Evolutionary conservation across 2,888 invertebrate genomes (phyloP).

Genomic region (Andrena trimmerana): DNA sequence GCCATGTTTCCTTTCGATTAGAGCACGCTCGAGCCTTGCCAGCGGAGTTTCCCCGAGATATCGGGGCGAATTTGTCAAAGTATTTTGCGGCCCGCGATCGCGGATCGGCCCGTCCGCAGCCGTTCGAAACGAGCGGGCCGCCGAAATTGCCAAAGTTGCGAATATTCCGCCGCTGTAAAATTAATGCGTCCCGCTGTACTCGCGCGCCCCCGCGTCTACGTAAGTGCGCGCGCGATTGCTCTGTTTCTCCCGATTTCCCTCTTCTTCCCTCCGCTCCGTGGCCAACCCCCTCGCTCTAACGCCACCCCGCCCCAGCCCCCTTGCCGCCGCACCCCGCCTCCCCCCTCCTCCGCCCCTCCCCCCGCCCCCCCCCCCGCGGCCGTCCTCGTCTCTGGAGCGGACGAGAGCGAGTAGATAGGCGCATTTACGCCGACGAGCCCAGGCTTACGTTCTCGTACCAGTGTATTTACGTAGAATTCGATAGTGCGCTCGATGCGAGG

Average conservation of each 20-base stretch:
- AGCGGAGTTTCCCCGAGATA: constrained; percentile 69
- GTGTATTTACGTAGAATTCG: constrained; percentile 82
- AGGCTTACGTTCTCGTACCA: constrained; percentile 74
- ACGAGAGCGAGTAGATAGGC: constrained; percentile 48
- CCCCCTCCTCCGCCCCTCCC: not conserved
- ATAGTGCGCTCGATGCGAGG: constrained; percentile 79
- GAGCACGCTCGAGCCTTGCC: constrained; percentile 67
- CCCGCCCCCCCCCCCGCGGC: not conserved
- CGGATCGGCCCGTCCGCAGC: constrained; percentile 50
- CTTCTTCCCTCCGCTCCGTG: not conserved
- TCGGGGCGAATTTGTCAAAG: constrained; percentile 73
- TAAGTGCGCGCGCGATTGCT: constrained; percentile 44
- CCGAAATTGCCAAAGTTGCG: constrained; percentile 71
- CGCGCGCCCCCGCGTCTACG: constrained; percentile 42
- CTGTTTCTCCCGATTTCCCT: constrained; percentile 27
- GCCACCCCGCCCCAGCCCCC: not conserved
- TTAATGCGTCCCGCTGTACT: constrained; percentile 64
- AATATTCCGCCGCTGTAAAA: constrained; percentile 66
- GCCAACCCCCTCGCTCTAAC: not conserved
- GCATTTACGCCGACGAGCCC: constrained; percentile 59
- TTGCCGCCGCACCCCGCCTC: not conserved
- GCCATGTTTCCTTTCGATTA: constrained; percentile 83
- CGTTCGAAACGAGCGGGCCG: constrained; percentile 43
- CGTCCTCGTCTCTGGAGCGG: constrained; percentile 38
- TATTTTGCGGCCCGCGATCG: constrained; percentile 66